Evolutionary conservation across 2,888 invertebrate genomes (phyloP), one percentile per base, ranked within the genome.

Genomic region (Hymenopus coronatus): DNA sequence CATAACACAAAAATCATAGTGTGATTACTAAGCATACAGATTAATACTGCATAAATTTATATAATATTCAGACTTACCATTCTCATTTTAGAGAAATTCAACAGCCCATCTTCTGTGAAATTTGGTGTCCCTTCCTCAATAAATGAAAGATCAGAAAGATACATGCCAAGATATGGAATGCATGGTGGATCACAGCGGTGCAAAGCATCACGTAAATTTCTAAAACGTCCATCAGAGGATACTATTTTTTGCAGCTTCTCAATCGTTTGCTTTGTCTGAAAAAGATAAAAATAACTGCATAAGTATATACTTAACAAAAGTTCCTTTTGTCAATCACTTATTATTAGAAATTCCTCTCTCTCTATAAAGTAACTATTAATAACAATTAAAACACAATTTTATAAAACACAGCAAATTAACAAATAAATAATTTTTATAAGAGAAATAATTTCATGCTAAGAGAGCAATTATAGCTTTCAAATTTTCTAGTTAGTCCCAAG

Each of bases 41-140:
- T 20, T 30, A 83, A 8, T 28, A 7, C 25, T 30, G 27, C 30
- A 20, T 27, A 20, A 83, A 3, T 28, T 30, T 15, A 20, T 33
- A 84, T 0, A 40, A 0, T 25, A n/a, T 30, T 85, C 33, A 54
- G 83, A 91, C 93, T 92, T 93, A 98, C 98, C 98, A 98, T 98
- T 94, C 98, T 94, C 98, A 98, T 98, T 94, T 98, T 98, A 9
- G 98, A 98, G 93, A 98, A 98, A 92, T 98, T 98, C 84, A 98
- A 94, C 27, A 98, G 95, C 88, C 97, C 96, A 90, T 98, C 98
- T 3, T 97, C 97, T 0, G 98, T 98, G 92, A 97, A 97, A 93
- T 98, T 98, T 0, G 98, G 96, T 4, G 98, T 98, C 54, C 98
- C 98, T 93, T 98, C 98, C 93, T 98, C 98, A 89, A 98, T 98